Base-by-base conservation (phyloP, 2,113 vertebrate species). In the Amphiprion ocellaris region DNA sequence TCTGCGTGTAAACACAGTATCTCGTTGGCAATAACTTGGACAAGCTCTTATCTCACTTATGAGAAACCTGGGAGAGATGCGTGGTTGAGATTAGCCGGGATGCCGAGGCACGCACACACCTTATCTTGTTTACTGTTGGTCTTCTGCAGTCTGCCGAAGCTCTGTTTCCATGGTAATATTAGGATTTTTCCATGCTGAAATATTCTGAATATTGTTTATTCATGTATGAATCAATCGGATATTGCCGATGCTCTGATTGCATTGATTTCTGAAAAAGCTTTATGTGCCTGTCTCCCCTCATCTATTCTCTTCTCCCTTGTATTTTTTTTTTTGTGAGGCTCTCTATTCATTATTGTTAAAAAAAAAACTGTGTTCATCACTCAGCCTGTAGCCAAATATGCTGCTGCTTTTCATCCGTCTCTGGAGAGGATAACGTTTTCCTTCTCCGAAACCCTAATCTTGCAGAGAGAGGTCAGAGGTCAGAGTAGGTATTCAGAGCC, bases 111-210 rank as follows among this genome's bases (percentile, higher is more conserved):
- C 49, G 54, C 62, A 60, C 81, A 49, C 89, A 69, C 81, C 84
- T 88, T 76, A 77, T 83, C 82, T 89, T 76, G 67, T 83, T 86
- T 81, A 82, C 66, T 49, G 74, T 50, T 50, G 33, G 41, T 63
- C 30, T 37, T 69, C 46, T 50, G 66, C 80, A 19, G 52, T 24
- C 77, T 76, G 63, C 76, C 77, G 21, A 14, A 33, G 65, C 79
- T 74, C 82, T 59, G 82, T 90, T 87, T 62, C 89, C 79, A 89
- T 86, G 89, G 85, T n/a, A 61, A 89, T 65, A 71, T 74, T 62
- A 79, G 77, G 69, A 89, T 81, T 75, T 76, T 41, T 65, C 26
- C 71, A 47, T 9, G 68, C 39, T 49, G 68, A 84, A 56, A 82
- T 58, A 81, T 69, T 80, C 63, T 58, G 62, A 77, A 82, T 71